Percentiles rank a stretch among this genome's conserved stretches.
These are phyloP conservation scores for Ramphastos sulfuratus DNA, from an alignment of 2,113 vertebrate species.

Conservation along the genomic window DNA sequence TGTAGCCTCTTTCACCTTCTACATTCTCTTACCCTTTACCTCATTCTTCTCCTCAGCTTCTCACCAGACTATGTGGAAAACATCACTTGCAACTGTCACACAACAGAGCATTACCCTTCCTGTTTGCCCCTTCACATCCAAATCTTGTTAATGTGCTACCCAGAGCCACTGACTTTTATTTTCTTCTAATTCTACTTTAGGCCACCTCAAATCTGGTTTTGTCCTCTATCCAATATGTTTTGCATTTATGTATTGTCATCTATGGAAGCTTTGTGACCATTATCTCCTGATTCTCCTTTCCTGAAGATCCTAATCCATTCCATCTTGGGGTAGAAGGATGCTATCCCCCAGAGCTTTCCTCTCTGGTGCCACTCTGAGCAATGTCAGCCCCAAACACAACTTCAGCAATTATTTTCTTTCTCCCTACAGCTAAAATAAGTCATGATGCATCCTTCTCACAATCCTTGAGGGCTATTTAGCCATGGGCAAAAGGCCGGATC, in stretches of 20 bases:
- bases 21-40: neutral
- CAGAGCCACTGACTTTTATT: neutral
- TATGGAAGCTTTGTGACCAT: neutral
- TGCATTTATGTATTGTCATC: neutral
- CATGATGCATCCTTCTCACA: neutral
- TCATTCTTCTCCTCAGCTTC: neutral
- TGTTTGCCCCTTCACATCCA: neutral
- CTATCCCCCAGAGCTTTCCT: neutral
- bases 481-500: neutral
- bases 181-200: neutral
- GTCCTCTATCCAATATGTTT: neutral
- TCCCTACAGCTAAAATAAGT: neutral
- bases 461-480: neutral
- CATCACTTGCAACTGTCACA: neutral
- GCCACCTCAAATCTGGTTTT: neutral
- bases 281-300: neutral
- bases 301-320: neutral
- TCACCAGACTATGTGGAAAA: neutral
- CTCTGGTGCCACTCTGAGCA: accelerated
- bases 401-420: neutral
- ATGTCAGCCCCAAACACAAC: neutral
- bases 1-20: neutral
- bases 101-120: accelerated
- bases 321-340: neutral
- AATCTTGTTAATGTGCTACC: neutral